Conservation (phyloP, 2,797 vertebrate genomes). For the Alfaro cultratus region DNA sequence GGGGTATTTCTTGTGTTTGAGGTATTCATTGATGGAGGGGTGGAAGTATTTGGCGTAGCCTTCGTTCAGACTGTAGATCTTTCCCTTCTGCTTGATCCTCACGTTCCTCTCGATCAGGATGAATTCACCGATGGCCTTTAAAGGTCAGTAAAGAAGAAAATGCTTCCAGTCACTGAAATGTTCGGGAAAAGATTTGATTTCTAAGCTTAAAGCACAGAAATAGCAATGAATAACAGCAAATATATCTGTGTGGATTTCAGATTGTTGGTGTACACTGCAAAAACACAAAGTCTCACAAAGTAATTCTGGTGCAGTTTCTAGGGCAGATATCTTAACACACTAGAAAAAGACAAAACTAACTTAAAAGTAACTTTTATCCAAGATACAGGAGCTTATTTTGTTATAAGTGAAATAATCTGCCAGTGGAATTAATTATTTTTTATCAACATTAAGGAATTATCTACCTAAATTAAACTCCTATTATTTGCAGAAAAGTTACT, state of each 20-base stretch:
- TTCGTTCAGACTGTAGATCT: slow-evolving; percentile 95
- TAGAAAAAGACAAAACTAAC: not conserved
- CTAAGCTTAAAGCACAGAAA: not conserved
- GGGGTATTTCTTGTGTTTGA: slow-evolving; percentile 96
- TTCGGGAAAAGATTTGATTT: not conserved
- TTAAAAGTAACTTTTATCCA: no score
- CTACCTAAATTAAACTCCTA: no score
- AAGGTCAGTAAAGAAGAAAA: not conserved
- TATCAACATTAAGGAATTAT: no score
- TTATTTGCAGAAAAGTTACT: no score
- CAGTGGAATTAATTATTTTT: no score
- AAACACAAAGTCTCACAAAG: not conserved
- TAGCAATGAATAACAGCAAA: not conserved
- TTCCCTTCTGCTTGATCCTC: slow-evolving; percentile 93
- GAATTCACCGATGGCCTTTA: slow-evolving; percentile 93
- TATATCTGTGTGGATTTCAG: not conserved
- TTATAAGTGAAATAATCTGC: no score
- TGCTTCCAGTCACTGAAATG: not conserved
- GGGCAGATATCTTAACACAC: not conserved
- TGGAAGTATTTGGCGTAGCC: slow-evolving; percentile 97
- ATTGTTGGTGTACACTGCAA: not conserved
- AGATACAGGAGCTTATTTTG: no score
- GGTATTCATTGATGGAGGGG: slow-evolving; percentile 89
- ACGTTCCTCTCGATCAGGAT: slow-evolving; percentile 93
- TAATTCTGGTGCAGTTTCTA: not conserved